Conservation (phyloP, 1,140 invertebrate genomes). For the Psix sp. region DNA sequence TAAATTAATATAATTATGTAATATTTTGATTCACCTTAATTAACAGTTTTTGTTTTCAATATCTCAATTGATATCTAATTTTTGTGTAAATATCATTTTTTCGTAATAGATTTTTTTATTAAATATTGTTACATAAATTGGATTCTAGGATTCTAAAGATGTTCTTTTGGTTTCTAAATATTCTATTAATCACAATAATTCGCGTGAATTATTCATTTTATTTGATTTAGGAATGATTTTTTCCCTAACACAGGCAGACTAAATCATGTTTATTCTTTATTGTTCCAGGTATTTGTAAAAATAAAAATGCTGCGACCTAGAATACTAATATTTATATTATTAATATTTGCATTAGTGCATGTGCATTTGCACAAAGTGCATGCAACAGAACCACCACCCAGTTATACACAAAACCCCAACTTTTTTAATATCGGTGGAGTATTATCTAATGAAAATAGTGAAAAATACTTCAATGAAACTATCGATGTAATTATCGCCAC, state of each 20-base stretch:
- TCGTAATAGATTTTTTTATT: too few species aligned
- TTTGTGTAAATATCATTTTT: too few species aligned
- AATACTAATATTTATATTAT: slow-evolving; percentile 49
- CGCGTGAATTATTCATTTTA: too few species aligned
- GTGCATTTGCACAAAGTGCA: slow-evolving; percentile 35
- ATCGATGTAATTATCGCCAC: slow-evolving; percentile 83
- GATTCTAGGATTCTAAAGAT: too few species aligned
- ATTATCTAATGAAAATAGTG: slow-evolving; percentile 87
- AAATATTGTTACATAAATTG: too few species aligned
- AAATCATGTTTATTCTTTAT: slow-evolving; percentile 9
- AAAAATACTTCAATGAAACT: slow-evolving; percentile 85
- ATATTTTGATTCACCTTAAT: too few species aligned
- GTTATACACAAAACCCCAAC: slow-evolving; percentile 79
- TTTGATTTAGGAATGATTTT: too few species aligned
- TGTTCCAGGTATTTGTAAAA: slow-evolving; percentile 41
- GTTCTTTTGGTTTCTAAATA: too few species aligned
- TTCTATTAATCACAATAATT: too few species aligned
- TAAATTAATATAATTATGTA: too few species aligned
- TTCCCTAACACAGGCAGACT: not conserved
- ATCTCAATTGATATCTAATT: too few species aligned
- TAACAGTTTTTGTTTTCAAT: too few species aligned
- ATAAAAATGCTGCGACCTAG: slow-evolving; percentile 46
- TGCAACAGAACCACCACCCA: slow-evolving; percentile 38
- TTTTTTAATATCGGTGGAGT: slow-evolving; percentile 94
- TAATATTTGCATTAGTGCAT: slow-evolving; percentile 54